phyloP scores from a whole-genome alignment of 2,113 vertebrate species.

The Bubo scandiacus region DNA sequence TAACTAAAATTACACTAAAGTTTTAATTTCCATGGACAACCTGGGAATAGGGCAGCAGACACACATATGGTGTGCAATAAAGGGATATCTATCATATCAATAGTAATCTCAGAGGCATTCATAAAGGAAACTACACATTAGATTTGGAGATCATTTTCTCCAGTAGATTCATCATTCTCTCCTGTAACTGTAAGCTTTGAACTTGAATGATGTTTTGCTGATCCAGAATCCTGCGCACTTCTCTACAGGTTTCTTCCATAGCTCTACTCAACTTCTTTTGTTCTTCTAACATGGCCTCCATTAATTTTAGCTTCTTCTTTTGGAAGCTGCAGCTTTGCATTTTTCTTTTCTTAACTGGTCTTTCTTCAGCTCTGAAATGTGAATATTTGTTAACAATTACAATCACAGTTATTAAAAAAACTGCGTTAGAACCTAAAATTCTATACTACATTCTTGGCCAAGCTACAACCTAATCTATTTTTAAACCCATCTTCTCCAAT shows the following conservation, averaged over 20 bases:
- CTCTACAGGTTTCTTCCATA: conserved; percentile 91
- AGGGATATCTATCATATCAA: conserved; percentile 43
- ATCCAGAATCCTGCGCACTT: conserved; percentile 90
- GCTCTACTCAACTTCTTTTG: conserved; percentile 87
- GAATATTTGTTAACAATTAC: conserved; percentile 42
- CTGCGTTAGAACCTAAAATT: background rate
- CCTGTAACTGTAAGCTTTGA: conserved; percentile 94
- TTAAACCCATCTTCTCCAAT: background rate
- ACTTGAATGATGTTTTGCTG: conserved; percentile 96
- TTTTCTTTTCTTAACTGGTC: conserved; percentile 81
- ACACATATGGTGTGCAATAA: conserved; percentile 63
- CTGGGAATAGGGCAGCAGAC: conserved; percentile 48
- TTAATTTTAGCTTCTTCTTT: conserved; percentile 87
- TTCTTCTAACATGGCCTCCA: conserved; percentile 93
- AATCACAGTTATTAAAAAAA: background rate
- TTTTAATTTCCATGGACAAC: conserved; percentile 57
- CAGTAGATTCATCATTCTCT: conserved; percentile 96
- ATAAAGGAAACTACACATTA: conserved; percentile 58
- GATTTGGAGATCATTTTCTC: conserved; percentile 90
- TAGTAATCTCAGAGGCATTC: conserved; percentile 50
- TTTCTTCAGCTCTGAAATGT: conserved; percentile 82
- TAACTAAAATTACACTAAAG: conserved; percentile 50
- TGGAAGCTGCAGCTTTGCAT: conserved; percentile 79
- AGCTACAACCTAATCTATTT: background rate
- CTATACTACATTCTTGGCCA: background rate